These are phyloP conservation scores for Salticus scenicus DNA, from an alignment of 2,888 invertebrate genomes.

Conservation along the genomic window DNA sequence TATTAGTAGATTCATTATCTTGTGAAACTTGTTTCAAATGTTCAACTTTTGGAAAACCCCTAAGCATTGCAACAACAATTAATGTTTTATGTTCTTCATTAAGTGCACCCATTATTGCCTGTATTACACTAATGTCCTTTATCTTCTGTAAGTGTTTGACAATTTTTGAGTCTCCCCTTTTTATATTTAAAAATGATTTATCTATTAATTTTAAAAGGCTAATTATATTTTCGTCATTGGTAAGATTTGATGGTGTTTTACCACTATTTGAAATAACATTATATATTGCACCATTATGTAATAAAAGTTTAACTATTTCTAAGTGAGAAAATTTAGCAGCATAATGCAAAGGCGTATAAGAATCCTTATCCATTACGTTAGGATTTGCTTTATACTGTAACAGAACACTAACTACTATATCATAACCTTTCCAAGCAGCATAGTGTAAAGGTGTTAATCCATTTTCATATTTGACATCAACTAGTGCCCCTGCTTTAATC, in stretches of 20 bases:
- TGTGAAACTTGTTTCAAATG: constrained; percentile 23
- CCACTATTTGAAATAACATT: constrained; percentile 1
- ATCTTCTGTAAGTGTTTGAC: neutral
- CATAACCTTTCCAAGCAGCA: constrained; percentile 6
- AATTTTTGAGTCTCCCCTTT: neutral
- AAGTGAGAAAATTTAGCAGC: too few relatives aligned
- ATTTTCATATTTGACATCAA: neutral
- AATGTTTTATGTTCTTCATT: constrained; percentile 12
- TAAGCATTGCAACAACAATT: constrained; percentile 23
- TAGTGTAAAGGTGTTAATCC: constrained; percentile 19
- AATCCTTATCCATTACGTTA: neutral
- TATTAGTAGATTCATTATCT: neutral
- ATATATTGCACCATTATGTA: constrained; percentile 6
- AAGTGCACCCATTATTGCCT: neutral
- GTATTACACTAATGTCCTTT: neutral
- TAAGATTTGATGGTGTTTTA: neutral
- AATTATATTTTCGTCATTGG: neutral
- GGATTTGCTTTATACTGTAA: neutral
- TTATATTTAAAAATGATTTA: constrained; percentile 27
- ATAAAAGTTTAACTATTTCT: constrained; percentile 25
- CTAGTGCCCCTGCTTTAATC: neutral
- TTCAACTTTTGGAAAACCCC: neutral
- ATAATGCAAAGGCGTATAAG: neutral
- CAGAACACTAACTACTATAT: neutral
- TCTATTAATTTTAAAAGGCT: too few relatives aligned